Conservation (phyloP, 2,888 invertebrate species). For the Aphidoletes aphidimyza region DNA sequence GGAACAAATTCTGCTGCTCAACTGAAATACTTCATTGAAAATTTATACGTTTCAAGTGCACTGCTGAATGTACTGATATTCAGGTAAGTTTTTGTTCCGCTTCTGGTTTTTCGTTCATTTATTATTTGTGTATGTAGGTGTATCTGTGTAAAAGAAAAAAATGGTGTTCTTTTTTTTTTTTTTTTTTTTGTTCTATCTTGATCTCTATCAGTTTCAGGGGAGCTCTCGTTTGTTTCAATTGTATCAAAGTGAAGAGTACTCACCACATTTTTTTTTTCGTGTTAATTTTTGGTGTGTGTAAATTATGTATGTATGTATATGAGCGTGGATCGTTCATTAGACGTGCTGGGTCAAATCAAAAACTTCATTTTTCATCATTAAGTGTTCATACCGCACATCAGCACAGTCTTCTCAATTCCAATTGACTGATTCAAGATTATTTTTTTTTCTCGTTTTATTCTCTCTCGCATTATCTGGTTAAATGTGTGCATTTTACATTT, state of each 20-base stretch:
- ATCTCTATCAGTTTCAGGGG: too few species aligned
- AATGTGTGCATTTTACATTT: slow-evolving; percentile 29
- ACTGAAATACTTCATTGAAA: slow-evolving; percentile 62
- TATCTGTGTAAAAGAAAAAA: not conserved
- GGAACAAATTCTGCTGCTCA: slow-evolving; percentile 65
- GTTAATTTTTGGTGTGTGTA: not conserved
- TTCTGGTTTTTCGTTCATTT: slow-evolving; percentile 3
- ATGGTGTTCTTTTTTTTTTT: not conserved
- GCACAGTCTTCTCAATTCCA: slow-evolving; percentile 17
- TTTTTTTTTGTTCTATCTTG: not conserved
- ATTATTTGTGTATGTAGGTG: not conserved
- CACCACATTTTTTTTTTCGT: too few species aligned
- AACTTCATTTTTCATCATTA: slow-evolving; percentile 52
- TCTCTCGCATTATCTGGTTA: not conserved
- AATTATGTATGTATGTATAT: not conserved
- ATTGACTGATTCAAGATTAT: slow-evolving; percentile 36
- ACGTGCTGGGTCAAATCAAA: slow-evolving; percentile 22
- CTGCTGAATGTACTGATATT: slow-evolving; percentile 65
- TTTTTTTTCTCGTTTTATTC: not conserved
- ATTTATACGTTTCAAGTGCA: slow-evolving; percentile 66
- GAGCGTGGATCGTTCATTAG: slow-evolving; percentile 8
- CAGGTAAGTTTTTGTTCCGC: slow-evolving; percentile 62
- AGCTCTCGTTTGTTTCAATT: not conserved
- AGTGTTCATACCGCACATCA: slow-evolving; percentile 15
- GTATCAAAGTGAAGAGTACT: too few species aligned